Base-by-base conservation (phyloP, 2,113 vertebrate species). In the Chamaetylas fuelleborni region DNA sequence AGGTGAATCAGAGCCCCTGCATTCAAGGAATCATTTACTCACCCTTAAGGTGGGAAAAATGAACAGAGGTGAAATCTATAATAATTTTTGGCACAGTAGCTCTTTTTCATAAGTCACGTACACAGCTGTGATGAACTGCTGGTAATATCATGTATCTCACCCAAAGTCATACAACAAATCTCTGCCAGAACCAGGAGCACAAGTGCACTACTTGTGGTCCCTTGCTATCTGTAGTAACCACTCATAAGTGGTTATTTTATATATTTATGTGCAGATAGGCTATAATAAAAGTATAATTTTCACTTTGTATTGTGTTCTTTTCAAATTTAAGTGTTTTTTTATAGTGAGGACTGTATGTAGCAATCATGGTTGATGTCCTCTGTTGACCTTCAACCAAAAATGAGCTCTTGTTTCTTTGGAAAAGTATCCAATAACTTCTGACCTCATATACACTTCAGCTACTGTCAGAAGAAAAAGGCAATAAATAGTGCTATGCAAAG, bases 381-480 rank as follows among this genome's bases (percentile, higher is more conserved):
- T 65, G 34, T 20, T 89, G 81, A 95, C 58, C 51, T 85, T 66
- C 74, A 50, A 66, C 42, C 67, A 86, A 43, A 93, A 91, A 77
- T 47, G 67, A 45, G 58, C 26, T 82, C 34, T 58, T 40, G 47
- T 82, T 95, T 66, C 64, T 80, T 51, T 19, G 28, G 60, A 80
- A 91, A 88, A 86, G 28, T 61, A 54, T 48, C 51, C 51, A 70
- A 2, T 83, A 92, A 64, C 71, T 95, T 83, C 71, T 93, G 88
- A 81, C 93, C 88, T 93, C 82, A 67, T 38, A 19, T n/a, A 36
- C 26, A 66, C 72, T 86, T 90, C 67, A 88, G 82, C 80, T 81
- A 31, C 86, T 78, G 74, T 70, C 87, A 94, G 92, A 86, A 90
- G 67, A 62, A 94, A 96, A 93, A 86, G 24, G 69, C 72, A 84